These are phyloP conservation scores for Drusus annulatus DNA, from an alignment of 1,140 invertebrate genomes.

Conservation along the genomic window DNA sequence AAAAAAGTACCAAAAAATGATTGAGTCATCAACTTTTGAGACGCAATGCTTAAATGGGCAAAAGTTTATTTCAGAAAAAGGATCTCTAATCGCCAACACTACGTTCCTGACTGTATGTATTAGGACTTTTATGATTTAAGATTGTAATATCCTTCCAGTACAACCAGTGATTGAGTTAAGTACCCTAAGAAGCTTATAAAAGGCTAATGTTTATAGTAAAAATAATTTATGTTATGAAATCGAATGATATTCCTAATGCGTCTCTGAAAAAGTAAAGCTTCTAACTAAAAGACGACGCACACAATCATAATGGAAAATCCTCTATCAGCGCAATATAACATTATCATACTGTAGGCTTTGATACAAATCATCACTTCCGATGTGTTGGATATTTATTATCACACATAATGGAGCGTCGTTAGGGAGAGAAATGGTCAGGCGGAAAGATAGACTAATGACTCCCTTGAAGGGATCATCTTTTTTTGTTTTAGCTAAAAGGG, in stretches of 20 bases:
- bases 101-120: too few species aligned
- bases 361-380: conserved; percentile 42
- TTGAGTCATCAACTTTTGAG: too few species aligned
- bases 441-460: neutral
- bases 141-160: too few species aligned
- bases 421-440: conserved; percentile 10
- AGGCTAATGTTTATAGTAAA: too few species aligned
- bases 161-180: too few species aligned
- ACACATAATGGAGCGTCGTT: conserved; percentile 37
- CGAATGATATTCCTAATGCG: neutral
- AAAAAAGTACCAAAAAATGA: too few species aligned
- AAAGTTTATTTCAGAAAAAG: too few species aligned
- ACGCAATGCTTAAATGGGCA: too few species aligned
- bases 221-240: neutral
- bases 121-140: too few species aligned
- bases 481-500: neutral
- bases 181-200: too few species aligned
- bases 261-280: neutral
- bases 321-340: neutral
- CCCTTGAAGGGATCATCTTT: neutral
- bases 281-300: conserved; percentile 1
- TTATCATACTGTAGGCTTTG: neutral
- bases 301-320: neutral
- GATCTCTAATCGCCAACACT: too few species aligned
- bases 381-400: conserved; percentile 39